Evolutionary conservation across 2,888 invertebrate species (phyloP), one percentile per base, ranked within the genome.

Genomic region (Chloromyia formosa): DNA sequence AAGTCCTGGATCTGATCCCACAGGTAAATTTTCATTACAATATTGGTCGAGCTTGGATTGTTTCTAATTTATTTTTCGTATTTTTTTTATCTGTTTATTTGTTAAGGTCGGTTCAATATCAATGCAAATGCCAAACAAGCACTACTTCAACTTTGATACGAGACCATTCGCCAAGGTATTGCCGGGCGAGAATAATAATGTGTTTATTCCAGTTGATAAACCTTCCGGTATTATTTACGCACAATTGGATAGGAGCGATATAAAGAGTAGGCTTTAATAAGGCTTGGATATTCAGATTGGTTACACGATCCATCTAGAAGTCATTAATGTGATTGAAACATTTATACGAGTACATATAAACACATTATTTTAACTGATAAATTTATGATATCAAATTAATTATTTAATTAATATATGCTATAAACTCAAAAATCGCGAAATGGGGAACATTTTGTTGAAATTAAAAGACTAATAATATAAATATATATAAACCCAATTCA

Each of bases 101-200:
- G n/a, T n/a, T n/a, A n/a, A 93, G 90, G 89, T 93, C 61, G 86
- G 87, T 3, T 89, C 89, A 82, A 90, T 93, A 69, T 90, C 90
- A 79, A 92, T 93, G 90, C 88, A 89, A 76, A 91, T 94, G 90
- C 94, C 94, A 0, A 94, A 94, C 84, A 93, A 92, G 80, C 94
- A 94, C 82, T 94, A 94, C 82, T 89, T 92, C 79, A 90, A 89
- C 79, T 89, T 93, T 58, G 93, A 94, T 82, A 88, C 93, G 80
- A 89, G 90, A 7, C 92, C 91, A 80, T 93, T 94, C 84, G 90
- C 92, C 23, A 86, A 88, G 66, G 87, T 92, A 16, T 88, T 89
- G 14, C 89, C 89, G 20, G 88, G 89, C 0, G 89, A 90, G 23
- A 87, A 87, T 74, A 91, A 92, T 64, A 91, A 92, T 79, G 93